Evolutionary conservation across 2,888 invertebrate species (phyloP).

Genomic region (Euplexia lucipara): DNA sequence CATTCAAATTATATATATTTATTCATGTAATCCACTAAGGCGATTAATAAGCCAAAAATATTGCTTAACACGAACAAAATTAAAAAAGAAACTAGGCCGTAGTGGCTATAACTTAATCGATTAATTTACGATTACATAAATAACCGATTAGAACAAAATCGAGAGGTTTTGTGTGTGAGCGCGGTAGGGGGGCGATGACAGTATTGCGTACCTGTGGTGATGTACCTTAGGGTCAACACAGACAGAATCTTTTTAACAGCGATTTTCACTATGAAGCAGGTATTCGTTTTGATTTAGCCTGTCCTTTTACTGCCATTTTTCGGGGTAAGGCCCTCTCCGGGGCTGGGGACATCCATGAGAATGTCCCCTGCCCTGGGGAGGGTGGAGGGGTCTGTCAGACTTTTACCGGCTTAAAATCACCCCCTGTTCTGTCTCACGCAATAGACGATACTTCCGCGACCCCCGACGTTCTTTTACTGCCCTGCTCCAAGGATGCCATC

Average conservation of each 20-base stretch:
- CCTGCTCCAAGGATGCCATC: no score
- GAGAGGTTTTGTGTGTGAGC: slow-evolving; percentile 68
- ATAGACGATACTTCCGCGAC: no score
- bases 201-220: slow-evolving; percentile 47
- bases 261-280: no score
- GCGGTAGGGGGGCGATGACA: slow-evolving; percentile 58
- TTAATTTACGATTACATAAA: slow-evolving; percentile 76
- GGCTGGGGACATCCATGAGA: no score
- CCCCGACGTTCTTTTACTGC: no score
- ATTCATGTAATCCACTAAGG: slow-evolving; percentile 64
- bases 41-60: slow-evolving; percentile 63
- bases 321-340: no score
- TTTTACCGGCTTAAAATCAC: no score
- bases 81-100: slow-evolving; percentile 74
- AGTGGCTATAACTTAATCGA: slow-evolving; percentile 73
- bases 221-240: slow-evolving; percentile 18
- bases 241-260: slow-evolving; percentile 8
- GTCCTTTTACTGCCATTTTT: no score
- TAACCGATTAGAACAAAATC: slow-evolving; percentile 79
- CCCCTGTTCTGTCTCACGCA: no score
- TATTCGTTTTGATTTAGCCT: no score
- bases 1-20: slow-evolving; percentile 63
- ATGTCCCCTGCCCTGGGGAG: no score
- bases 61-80: slow-evolving; percentile 68
- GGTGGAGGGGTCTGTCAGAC: no score